These are phyloP conservation scores for Clarias fuscus DNA, from an alignment of 2,797 vertebrate species.

Conservation along the genomic window DNA sequence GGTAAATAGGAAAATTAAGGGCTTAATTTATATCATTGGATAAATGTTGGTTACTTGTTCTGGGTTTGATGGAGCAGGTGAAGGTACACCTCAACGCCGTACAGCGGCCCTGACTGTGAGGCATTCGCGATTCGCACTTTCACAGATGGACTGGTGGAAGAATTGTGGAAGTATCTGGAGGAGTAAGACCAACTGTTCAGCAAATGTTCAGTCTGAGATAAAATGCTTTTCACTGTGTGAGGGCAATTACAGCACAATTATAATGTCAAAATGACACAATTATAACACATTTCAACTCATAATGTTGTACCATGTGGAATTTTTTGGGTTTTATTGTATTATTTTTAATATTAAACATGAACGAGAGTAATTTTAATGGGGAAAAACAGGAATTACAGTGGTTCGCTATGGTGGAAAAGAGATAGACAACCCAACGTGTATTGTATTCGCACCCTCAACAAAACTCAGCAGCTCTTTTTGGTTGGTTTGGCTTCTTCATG, in stretches of 20 bases:
- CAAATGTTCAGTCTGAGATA: conserved; percentile 36
- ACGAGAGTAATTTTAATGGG: not conserved
- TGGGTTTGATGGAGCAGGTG: not conserved
- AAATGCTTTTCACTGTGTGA: conserved; percentile 3
- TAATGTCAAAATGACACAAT: conserved; percentile 33
- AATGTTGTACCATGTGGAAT: not conserved
- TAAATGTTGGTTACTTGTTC: not conserved
- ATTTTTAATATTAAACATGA: not conserved
- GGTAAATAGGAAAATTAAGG: not conserved
- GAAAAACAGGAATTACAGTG: not conserved
- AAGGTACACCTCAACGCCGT: not conserved
- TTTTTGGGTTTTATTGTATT: not conserved
- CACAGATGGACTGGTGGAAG: conserved; percentile 41
- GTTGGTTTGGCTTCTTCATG: not conserved
- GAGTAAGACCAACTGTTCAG: conserved; percentile 44
- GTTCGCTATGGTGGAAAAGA: not conserved
- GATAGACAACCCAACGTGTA: not conserved
- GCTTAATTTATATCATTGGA: not conserved
- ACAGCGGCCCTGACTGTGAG: conserved; percentile 6
- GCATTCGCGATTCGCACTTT: not conserved
- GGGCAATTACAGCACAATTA: not conserved
- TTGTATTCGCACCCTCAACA: not conserved
- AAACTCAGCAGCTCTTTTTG: not conserved
- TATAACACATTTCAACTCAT: conserved; percentile 9
- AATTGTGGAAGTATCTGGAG: conserved; percentile 35